Evolutionary conservation across 2,113 vertebrate species (phyloP).

Genomic region (Channa argus): DNA sequence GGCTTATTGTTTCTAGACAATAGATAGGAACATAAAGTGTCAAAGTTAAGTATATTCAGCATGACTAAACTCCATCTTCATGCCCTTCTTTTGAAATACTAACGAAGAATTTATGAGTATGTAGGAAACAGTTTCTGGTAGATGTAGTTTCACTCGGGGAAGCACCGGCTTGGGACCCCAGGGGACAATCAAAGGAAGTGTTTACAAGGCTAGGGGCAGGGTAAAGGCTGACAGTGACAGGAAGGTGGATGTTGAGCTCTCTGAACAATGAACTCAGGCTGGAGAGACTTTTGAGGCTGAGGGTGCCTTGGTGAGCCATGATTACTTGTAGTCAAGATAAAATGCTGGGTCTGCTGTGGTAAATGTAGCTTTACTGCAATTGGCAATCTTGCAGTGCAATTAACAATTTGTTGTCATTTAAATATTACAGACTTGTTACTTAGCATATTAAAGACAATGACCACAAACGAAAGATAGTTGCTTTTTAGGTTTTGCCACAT

Average conservation of each 20-base stretch:
- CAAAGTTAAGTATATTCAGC: background rate
- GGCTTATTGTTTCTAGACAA: slow-evolving; percentile 8
- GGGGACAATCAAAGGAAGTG: slow-evolving; percentile 67
- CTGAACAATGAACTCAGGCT: slow-evolving; percentile 20
- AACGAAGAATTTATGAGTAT: background rate
- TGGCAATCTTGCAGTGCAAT: background rate
- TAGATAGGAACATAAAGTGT: background rate
- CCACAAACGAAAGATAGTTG: background rate
- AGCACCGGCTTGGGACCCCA: slow-evolving; percentile 4
- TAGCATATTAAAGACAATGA: background rate
- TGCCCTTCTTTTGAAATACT: background rate
- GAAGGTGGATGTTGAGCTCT: slow-evolving; percentile 50
- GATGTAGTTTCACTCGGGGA: background rate
- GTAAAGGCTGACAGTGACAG: slow-evolving; percentile 35
- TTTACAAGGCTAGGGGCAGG: slow-evolving; percentile 17
- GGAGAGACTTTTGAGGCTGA: background rate
- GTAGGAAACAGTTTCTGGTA: slow-evolving; percentile 1
- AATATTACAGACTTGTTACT: background rate
- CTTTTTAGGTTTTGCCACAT: slow-evolving; percentile 46
- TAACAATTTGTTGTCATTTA: background rate
- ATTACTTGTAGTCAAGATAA: background rate
- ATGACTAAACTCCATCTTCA: slow-evolving; percentile 27
- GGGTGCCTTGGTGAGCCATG: background rate
- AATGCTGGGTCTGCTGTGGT: background rate
- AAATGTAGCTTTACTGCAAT: background rate